Conservation (phyloP, 2,797 vertebrate species). For the Gymnopithys bicolor region DNA sequence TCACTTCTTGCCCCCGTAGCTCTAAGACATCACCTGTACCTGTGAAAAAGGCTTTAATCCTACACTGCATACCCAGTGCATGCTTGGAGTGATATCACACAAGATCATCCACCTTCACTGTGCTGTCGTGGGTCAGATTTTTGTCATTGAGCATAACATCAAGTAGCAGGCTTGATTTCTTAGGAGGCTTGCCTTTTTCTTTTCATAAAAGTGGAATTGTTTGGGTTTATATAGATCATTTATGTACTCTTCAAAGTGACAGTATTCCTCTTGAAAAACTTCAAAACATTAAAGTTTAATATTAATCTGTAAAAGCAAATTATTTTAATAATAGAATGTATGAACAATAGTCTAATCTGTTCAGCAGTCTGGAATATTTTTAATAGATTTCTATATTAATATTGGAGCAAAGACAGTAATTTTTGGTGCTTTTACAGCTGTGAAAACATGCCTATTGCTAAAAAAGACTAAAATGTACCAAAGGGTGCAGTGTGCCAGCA, state of each 20-base stretch:
- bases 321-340: constrained; percentile 33
- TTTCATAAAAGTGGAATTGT: background rate
- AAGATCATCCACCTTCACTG: background rate
- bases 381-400: constrained; percentile 76
- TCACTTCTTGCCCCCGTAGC: background rate
- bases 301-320: background rate
- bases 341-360: constrained; percentile 59
- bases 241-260: background rate
- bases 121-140: background rate
- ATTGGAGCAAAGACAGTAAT: constrained; percentile 70
- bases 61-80: fast-evolving
- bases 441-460: constrained; percentile 74
- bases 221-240: background rate
- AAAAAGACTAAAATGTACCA: constrained; percentile 77
- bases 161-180: background rate
- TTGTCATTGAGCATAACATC: background rate
- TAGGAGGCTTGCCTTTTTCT: background rate
- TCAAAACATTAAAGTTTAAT: constrained; percentile 7
- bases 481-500: constrained; percentile 70
- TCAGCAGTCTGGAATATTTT: constrained; percentile 50
- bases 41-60: background rate
- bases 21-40: background rate
- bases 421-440: constrained; percentile 78
- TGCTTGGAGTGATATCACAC: background rate
- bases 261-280: background rate